Base-by-base conservation (phyloP, 2,797 vertebrate species). In the Chelon auratus region DNA sequence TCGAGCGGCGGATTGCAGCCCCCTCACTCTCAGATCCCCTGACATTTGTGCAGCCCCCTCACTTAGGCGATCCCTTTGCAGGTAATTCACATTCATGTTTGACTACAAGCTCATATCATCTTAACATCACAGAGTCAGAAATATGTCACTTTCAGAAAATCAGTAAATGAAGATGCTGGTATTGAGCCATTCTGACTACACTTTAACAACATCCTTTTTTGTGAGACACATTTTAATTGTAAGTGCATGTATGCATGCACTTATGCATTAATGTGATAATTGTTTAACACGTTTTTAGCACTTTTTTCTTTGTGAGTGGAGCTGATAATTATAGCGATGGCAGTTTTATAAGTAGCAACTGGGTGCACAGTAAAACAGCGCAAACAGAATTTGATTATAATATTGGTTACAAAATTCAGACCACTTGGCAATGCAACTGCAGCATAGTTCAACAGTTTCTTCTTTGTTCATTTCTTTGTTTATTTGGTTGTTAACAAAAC, bases 11-110 rank as follows among this genome's bases (percentile, higher is more conserved):
- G 71, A 81, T 64, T 82, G 63, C 71, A 78, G 64, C 80, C 74
- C 72, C 62, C 67, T 80, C 51, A 10, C 65, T 69, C 67, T 70
- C 60, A 87, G 70, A 76, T 88, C 78, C 65, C 68, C 69, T 84
- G 83, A 77, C 77, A 73, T 82, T 64, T 69, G 37, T 61, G 53
- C 72, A 72, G 37, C 61, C 68, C 60, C 26, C 60, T 78, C 33
- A 58, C 80, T 84, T 57, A 75, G 59, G 52, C 54, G 62, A 78
- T 57, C 52, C 45, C 36, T 59, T 4, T 71, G 33, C 55, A 79
- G 75, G 71, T 64, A 4, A 40, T 56, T 60, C 59, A 59, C 54
- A 24, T 62, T n/a, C 2, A 24, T 51, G 61, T 24, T 68, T 12
- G 52, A 47, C 55, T 64, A 30, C n/a, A 22, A 45, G 13, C 57